phyloP scores from a whole-genome alignment of 2,888 invertebrate genomes.

The Spialia ferax region DNA sequence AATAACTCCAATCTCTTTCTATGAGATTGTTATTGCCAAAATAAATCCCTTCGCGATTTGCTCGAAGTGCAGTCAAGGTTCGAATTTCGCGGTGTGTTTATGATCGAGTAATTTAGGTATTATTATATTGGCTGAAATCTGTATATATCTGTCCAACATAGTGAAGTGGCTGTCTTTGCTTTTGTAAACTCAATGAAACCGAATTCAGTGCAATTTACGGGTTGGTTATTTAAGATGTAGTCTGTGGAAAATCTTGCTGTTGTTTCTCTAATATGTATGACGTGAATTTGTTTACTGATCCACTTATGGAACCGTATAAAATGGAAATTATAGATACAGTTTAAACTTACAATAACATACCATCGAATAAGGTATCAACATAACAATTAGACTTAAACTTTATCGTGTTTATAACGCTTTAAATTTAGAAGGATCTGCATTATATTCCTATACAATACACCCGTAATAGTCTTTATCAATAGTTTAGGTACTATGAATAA shows the following conservation, averaged over 20 bases:
- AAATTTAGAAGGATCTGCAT: background rate
- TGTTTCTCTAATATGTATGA: background rate
- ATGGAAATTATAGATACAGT: no score
- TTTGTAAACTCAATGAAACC: constrained; percentile 21
- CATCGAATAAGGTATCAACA: no score
- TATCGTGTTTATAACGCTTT: background rate
- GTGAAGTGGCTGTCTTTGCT: constrained; percentile 25
- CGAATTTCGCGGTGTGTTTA: constrained; percentile 16
- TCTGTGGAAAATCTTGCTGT: background rate
- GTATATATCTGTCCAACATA: no score
- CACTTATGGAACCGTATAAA: background rate
- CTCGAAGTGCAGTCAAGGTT: constrained; percentile 6
- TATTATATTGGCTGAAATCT: background rate
- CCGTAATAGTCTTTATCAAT: constrained; percentile 8
- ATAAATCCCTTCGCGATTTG: constrained; percentile 4
- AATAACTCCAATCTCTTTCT: background rate
- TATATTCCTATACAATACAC: background rate
- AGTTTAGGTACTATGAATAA: no score
- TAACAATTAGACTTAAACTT: background rate
- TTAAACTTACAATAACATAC: no score
- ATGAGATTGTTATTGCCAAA: constrained; percentile 21
- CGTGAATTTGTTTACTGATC: constrained; percentile 13
- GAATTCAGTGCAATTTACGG: constrained; percentile 13
- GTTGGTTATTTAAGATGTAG: background rate
- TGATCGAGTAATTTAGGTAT: constrained; percentile 17